Base-by-base conservation (phyloP, 2,797 vertebrate species). In the Molossus alvarezi region DNA sequence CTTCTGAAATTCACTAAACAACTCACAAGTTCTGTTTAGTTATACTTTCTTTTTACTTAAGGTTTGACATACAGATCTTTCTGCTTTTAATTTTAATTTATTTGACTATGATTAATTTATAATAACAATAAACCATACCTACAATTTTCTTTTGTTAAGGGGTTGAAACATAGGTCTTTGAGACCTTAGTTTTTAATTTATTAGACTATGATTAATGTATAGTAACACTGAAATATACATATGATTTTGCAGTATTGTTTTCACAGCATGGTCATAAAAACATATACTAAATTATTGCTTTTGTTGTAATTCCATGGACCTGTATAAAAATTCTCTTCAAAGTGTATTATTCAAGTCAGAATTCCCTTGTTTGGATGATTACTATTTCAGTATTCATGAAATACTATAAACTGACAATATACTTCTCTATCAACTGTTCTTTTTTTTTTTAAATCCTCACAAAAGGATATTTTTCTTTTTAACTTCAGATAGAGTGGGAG, bases 171-270 rank as follows among this genome's bases (percentile, higher is more conserved):
- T 10, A 82, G n/a, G 1, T 75, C n/a, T 79, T 62, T 55, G 71
- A 45, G 29, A 20, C n/a, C 11, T 53, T 55, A 51, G 25, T 23
- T 75, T 80, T 88, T 80, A 86, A 64, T 76, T 83, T 85, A 69
- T 51, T 80, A 82, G 87, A 88, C 33, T 82, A 92, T 73, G n/a
- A 93, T 67, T 95, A 87, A 94, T 69, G 71, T 79, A 80, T 76
- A 83, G 60, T 23, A 73, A 75, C 18, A 85, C 0, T 75, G 14
- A 69, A 58, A 4, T 83, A 55, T 73, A 79, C 29, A 57, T 58
- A 65, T 0, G 27, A 72, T 77, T 85, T 75, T 77, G 10, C 27
- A 88, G 48, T 65, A 55, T 91, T 67, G 13, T 83, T 85, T 41
- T 86, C 94, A 90, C 1, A 90, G 23, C 57, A 86, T 21, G 5